Conservation (phyloP, 1,140 invertebrate species). For the Lasioglossum albipes region DNA sequence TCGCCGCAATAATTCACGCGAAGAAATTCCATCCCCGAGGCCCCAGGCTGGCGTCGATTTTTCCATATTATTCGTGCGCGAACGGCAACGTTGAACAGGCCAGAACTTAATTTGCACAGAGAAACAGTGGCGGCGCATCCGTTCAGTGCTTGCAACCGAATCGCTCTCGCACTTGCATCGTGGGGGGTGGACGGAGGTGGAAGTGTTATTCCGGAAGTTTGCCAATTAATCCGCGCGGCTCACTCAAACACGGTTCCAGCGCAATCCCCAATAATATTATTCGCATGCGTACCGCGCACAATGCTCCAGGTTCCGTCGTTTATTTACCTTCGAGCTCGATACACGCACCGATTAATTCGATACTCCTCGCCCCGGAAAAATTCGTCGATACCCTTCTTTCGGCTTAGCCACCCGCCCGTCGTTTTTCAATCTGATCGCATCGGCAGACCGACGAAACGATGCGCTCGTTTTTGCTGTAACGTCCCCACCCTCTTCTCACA, state of each 20-base stretch:
- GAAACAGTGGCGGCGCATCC: conserved; percentile 51
- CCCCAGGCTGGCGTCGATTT: conserved; percentile 13
- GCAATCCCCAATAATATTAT: conserved; percentile 56
- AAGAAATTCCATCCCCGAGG: conserved; percentile 14
- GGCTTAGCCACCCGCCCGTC: fast-evolving
- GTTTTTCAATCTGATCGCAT: neutral
- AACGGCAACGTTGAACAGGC: conserved; percentile 43
- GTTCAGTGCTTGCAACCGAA: conserved; percentile 59
- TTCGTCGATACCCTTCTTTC: neutral
- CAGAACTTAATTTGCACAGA: conserved; percentile 60
- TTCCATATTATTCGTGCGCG: conserved; percentile 54
- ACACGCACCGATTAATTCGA: conserved; percentile 15
- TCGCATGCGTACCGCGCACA: conserved; percentile 31
- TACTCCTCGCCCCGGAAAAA: neutral
- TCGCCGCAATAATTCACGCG: neutral
- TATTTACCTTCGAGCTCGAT: conserved; percentile 23
- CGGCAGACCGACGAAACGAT: too few relatives aligned
- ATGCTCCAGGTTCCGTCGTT: conserved; percentile 14
- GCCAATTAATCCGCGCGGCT: conserved; percentile 56
- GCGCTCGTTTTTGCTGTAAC: too few relatives aligned
- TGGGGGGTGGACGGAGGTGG: conserved; percentile 3
- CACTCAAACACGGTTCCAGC: conserved; percentile 40
- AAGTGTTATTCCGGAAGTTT: conserved; percentile 59
- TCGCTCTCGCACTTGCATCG: conserved; percentile 40
- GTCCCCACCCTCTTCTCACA: too few relatives aligned